Evolutionary conservation across 2,113 vertebrate genomes (phyloP).

Genomic region (Gallinago media): DNA sequence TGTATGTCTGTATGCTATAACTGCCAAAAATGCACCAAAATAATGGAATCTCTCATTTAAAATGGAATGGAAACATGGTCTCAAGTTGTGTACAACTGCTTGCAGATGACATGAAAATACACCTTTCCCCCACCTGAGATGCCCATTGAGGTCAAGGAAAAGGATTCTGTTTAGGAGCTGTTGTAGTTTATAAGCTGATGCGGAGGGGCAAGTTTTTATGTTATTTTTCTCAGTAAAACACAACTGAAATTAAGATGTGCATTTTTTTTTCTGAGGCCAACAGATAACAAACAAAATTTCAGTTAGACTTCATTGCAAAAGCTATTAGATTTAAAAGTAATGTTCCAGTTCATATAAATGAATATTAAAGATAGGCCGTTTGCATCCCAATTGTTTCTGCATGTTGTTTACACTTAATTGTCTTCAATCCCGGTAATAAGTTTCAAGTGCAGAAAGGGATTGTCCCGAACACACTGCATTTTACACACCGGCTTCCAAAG

Average conservation of each 20-base stretch:
- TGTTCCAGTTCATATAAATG: neutral
- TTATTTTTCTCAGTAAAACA: neutral
- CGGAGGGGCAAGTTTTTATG: neutral
- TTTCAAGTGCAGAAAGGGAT: neutral
- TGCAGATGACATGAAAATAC: neutral
- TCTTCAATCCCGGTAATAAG: neutral
- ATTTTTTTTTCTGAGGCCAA: neutral
- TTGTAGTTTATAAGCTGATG: neutral
- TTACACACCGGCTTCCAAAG: neutral
- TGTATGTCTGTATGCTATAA: neutral
- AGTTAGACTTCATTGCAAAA: neutral
- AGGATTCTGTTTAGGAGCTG: neutral
- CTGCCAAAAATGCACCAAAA: neutral
- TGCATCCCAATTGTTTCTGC: neutral
- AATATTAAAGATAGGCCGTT: neutral
- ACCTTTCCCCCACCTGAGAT: neutral
- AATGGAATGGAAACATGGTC: accelerated
- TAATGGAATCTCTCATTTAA: neutral
- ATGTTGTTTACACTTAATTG: neutral
- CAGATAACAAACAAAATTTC: neutral
- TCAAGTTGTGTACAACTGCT: neutral
- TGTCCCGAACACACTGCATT: neutral
- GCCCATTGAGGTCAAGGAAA: neutral
- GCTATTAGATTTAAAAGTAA: neutral
- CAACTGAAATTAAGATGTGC: neutral